Percentiles rank a stretch among this genome's conserved stretches.
Evolutionary conservation across 1,140 invertebrate species (phyloP).

Genomic region (Aphelinus certus): DNA sequence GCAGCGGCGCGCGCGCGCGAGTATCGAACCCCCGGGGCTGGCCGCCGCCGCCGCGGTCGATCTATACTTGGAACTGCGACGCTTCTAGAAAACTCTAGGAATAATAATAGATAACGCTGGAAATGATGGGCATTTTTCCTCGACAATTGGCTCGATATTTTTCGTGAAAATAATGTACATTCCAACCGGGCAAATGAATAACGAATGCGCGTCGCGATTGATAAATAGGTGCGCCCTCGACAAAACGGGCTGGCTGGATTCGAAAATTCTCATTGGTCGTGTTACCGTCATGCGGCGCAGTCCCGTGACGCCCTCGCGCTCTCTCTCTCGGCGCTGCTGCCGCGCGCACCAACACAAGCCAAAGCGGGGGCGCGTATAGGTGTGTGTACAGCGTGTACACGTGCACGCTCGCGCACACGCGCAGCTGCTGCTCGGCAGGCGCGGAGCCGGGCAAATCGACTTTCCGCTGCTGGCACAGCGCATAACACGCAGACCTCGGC

Average conservation of each 20-base stretch:
- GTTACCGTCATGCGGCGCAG: conserved; percentile 23
- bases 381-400: conserved; percentile 17
- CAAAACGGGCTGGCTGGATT: too few species aligned
- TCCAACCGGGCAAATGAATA: too few species aligned
- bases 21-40: too few species aligned
- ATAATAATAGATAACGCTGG: too few species aligned
- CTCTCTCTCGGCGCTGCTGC: conserved; percentile 21
- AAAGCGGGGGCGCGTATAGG: conserved; percentile 39
- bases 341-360: conserved; percentile 42
- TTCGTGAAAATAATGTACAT: too few species aligned
- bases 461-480: conserved; percentile 37
- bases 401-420: conserved; percentile 54
- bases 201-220: too few species aligned
- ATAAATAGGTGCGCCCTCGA: too few species aligned
- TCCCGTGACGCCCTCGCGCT: conserved; percentile 26
- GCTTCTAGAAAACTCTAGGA: conserved; percentile 4
- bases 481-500: conserved; percentile 29
- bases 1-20: too few species aligned
- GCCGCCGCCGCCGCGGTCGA: too few species aligned
- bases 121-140: too few species aligned
- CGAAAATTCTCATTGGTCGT: conserved; percentile 12
- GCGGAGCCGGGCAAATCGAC: conserved; percentile 42
- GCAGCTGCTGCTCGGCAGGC: conserved; percentile 52
- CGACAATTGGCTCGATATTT: too few species aligned
- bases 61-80: not conserved